These are phyloP conservation scores for Pitangus sulphuratus DNA, from an alignment of 2,797 vertebrate genomes.

Conservation along the genomic window DNA sequence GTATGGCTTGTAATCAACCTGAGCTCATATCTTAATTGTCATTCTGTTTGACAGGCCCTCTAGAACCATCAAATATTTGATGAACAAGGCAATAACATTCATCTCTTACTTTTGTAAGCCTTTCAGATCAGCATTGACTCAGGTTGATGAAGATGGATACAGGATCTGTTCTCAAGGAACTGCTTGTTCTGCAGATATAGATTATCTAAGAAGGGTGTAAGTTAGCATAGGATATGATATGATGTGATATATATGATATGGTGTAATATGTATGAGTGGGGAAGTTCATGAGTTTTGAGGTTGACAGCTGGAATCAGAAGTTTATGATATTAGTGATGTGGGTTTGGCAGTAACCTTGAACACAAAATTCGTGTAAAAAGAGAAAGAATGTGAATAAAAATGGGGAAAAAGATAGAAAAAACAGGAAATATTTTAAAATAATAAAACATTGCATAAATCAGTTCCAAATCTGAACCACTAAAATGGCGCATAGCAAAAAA, in stretches of 20 bases:
- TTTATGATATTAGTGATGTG: not conserved
- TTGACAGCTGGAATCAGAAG: not conserved
- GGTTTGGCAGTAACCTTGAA: not conserved
- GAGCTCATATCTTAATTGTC: slow-evolving; percentile 31
- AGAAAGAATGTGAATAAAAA: not conserved
- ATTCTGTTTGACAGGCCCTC: slow-evolving; percentile 32
- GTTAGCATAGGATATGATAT: not conserved
- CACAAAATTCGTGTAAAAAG: not conserved
- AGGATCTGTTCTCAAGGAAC: slow-evolving; percentile 4
- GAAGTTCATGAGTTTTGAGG: not conserved
- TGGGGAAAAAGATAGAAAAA: not conserved
- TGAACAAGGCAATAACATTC: slow-evolving; percentile 56
- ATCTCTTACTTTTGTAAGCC: not conserved
- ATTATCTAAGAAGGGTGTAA: not conserved
- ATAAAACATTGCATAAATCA: not conserved
- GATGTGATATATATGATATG: not conserved
- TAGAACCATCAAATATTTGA: slow-evolving; percentile 52
- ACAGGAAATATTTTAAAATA: not conserved
- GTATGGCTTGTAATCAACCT: not conserved
- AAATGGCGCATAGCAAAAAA: not conserved
- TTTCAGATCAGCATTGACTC: slow-evolving; percentile 49
- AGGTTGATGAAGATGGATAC: slow-evolving; percentile 54
- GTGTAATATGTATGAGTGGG: not conserved
- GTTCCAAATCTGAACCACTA: not conserved
- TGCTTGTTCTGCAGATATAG: not conserved